Conservation (phyloP, 2,888 invertebrate genomes). For the Micropterix aruncella region DNA sequence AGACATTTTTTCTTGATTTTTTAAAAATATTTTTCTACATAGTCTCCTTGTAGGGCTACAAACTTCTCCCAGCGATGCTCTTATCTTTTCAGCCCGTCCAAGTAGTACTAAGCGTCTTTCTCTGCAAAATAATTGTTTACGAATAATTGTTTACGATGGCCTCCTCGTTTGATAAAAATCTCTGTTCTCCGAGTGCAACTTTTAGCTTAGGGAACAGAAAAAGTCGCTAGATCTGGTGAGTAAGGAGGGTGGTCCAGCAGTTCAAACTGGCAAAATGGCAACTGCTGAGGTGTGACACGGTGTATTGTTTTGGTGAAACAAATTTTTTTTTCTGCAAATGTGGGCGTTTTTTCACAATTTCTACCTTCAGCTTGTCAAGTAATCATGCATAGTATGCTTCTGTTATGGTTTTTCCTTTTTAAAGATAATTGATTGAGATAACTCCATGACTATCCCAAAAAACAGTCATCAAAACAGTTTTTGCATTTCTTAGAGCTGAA, state of each 20-base stretch:
- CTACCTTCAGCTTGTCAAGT: too few species aligned
- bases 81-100: neutral
- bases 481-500: too few species aligned
- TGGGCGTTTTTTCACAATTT: too few species aligned
- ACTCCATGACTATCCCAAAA: too few species aligned
- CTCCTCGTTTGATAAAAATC: neutral
- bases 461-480: too few species aligned
- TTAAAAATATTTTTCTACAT: neutral
- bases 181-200: neutral
- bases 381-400: too few species aligned
- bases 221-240: neutral
- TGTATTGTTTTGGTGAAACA: too few species aligned
- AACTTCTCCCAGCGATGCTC: neutral
- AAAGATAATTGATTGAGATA: too few species aligned
- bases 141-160: neutral
- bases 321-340: too few species aligned
- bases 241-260: neutral
- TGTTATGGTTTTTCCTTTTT: too few species aligned
- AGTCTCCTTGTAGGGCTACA: neutral
- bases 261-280: neutral
- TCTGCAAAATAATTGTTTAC: neutral
- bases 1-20: neutral
- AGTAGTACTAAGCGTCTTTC: neutral
- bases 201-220: neutral
- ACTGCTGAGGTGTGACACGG: neutral